phyloP scores from a whole-genome alignment of 2,888 invertebrate species.

The Chloroclysta siterata region DNA sequence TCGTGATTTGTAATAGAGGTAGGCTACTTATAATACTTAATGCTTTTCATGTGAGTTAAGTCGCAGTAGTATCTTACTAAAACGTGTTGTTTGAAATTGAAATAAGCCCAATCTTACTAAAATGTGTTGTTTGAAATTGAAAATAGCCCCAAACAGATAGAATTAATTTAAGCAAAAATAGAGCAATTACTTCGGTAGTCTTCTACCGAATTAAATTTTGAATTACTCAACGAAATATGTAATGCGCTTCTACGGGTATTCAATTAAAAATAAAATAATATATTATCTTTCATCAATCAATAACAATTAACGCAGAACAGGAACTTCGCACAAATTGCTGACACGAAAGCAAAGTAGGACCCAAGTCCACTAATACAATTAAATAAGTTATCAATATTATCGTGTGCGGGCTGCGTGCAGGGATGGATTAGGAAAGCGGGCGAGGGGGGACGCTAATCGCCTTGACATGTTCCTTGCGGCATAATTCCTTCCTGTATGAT shows the following conservation, averaged over 20 bases:
- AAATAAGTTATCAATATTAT: slow-evolving; percentile 56
- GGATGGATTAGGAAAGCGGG: slow-evolving; percentile 64
- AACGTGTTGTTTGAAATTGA: background rate
- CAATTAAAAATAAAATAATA: background rate
- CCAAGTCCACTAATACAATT: slow-evolving; percentile 45
- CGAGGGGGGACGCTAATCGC: slow-evolving; percentile 44
- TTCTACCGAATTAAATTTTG: too few species aligned
- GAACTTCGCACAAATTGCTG: slow-evolving; percentile 2
- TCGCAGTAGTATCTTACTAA: too few species aligned
- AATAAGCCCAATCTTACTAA: background rate
- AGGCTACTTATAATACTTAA: too few species aligned
- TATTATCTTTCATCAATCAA: background rate
- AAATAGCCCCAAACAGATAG: background rate
- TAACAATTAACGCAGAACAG: slow-evolving; percentile 9
- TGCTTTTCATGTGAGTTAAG: too few species aligned
- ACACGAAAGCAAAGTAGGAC: background rate
- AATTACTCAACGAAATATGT: background rate
- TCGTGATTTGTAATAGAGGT: too few species aligned
- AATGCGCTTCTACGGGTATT: background rate
- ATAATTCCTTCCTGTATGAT: slow-evolving; percentile 32
- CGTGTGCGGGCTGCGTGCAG: slow-evolving; percentile 74
- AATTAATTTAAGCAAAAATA: too few species aligned
- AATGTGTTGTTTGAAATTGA: background rate
- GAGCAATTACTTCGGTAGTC: too few species aligned
- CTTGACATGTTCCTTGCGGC: slow-evolving; percentile 39